Base-by-base conservation (phyloP, 2,797 vertebrate species). In the Pagetopsis macropterus region DNA sequence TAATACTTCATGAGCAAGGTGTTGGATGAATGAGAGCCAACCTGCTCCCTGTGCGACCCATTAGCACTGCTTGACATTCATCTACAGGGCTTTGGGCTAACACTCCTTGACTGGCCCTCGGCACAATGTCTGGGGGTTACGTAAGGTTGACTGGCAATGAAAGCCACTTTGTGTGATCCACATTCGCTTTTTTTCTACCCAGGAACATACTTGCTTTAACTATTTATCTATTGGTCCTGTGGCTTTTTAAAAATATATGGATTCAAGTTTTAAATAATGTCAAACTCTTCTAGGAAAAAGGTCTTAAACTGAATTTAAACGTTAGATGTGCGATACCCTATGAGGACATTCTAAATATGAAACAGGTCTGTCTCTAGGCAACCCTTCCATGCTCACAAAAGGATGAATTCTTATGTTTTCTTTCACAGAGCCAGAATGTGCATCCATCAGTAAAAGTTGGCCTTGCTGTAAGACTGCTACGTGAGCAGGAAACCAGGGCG, bases 1-100 rank as follows among this genome's bases (percentile, higher is more conserved):
- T 93, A 92, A 93, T 93, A 86, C 83, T 91, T 93, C 92, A 94
- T 93, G 90, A 94, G 91, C 86, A 84, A 79, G 69, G 81, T 83
- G 82, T 92, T 88, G 91, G 91, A 93, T 92, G 90, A 92, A 92
- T 89, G 88, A 69, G 84, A 88, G 87, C 74, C 79, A 76, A 77
- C 72, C 59, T 74, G 72, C 86, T 91, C 89, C 87, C 86, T 71
- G 57, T 79, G 88, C 7, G 70, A 85, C 89, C 85, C 85, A 88
- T 93, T 91, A 90, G 78, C 83, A 81, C 71, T 84, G 75, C 76
- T 89, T 87, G 85, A 82, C 85, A 88, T 88, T 84, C 74, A 74
- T 69, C 76, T 70, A 67, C 76, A 87, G 78, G 54, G 64, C 58
- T 74, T 49, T 57, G 59, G 64, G 31, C 57, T 51, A 79, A 69